These are phyloP conservation scores for Apistogramma diplotaenia DNA, from an alignment of 2,113 vertebrate species.

Conservation along the genomic window DNA sequence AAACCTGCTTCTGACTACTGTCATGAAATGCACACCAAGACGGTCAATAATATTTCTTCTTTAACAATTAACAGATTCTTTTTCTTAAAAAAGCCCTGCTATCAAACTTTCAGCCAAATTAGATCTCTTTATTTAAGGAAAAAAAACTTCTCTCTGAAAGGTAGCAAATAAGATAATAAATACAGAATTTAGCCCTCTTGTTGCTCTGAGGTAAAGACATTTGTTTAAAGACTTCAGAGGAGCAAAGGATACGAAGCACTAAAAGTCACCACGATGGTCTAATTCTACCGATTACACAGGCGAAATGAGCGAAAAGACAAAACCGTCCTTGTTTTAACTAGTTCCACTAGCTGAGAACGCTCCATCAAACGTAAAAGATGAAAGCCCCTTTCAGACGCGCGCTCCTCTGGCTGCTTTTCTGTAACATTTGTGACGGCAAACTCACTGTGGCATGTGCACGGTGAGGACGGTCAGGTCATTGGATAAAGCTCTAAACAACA, in stretches of 20 bases:
- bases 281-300: neutral
- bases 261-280: neutral
- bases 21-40: conserved; percentile 23
- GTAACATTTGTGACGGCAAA: neutral
- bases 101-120: conserved; percentile 12
- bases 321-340: conserved; percentile 10
- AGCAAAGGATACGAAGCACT: neutral
- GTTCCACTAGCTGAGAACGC: conserved; percentile 8
- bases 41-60: conserved; percentile 17
- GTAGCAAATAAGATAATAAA: conserved; percentile 28
- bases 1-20: neutral
- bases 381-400: neutral
- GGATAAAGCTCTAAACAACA: too few species aligned
- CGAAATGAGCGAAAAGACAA: conserved; percentile 9
- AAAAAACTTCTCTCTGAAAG: conserved; percentile 11
- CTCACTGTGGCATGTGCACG: neutral
- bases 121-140: conserved; percentile 17
- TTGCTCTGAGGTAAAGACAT: conserved; percentile 34
- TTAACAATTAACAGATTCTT: neutral
- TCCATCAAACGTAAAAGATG: neutral
- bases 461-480: too few species aligned
- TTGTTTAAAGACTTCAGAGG: neutral
- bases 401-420: neutral
- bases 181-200: conserved; percentile 28
- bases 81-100: neutral